Evolutionary conservation across 2,113 vertebrate genomes (phyloP), one percentile per base, ranked within the genome.

Genomic region (Nannobrachium achirus): DNA sequence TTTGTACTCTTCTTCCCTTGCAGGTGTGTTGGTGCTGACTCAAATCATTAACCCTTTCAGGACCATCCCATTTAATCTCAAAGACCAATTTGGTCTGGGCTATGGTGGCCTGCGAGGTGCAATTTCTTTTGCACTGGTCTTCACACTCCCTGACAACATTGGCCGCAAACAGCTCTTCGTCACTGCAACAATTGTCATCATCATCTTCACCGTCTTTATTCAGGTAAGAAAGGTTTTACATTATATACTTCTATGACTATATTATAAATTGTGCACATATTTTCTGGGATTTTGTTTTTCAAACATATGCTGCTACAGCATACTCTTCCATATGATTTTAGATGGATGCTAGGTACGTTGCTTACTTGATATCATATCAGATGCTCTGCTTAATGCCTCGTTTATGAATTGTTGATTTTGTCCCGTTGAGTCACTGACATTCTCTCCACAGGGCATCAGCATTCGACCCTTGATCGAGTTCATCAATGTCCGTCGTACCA

Each of bases 41-140:
- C 95, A 95, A 80, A 95, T 98, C 83, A 98, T 98, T 86, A 99
- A 99, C 78, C 93, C 95, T 63, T 98, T 99, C 85, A 95, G 97
- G 65, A 98, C 96, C 74, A 96, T 98, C 80, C 94, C 95, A 1
- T 92, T 99, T 72, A 98, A 95, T 86, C 85, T 93, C 48, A 98
- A 99, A 85, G 98, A 99, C 88, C 97, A 99, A 83, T 98, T 99
- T 84, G 96, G 96, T 83, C 92, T 99, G 0, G 95, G 96, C 56
- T 99, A 98, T 0, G 95, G 98, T 71, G 98, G 98, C 6, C 94
- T 99, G 39, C 90, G 98, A 48, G 98, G 98, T 3, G 98, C 98
- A 25, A 92, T 99, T 88, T 97, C 97, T 6, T 99, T 99, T 66
- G 95, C 97, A 0, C 89, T 99, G 57, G 98, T 93, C 5, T 99